phyloP scores from a whole-genome alignment of 2,113 vertebrate species.

The Ascaphus truei region DNA sequence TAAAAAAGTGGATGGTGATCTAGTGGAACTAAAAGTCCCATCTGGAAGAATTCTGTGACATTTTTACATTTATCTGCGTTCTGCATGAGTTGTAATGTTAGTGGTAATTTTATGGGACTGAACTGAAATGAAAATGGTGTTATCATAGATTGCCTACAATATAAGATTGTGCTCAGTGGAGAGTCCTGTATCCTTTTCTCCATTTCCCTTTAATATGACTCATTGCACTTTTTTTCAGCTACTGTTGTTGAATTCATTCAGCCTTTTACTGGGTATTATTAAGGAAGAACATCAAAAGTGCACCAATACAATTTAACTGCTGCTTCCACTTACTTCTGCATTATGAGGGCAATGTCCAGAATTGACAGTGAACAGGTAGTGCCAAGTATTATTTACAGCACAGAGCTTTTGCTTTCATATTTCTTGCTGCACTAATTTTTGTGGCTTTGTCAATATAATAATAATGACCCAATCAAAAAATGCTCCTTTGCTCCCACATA shows the following conservation, averaged over 20 bases:
- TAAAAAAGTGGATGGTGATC: conserved; percentile 94
- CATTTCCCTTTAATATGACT: conserved; percentile 85
- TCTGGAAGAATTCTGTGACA: conserved; percentile 96
- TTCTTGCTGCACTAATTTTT: conserved; percentile 25
- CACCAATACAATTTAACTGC: conserved; percentile 64
- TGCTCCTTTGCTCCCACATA: not conserved
- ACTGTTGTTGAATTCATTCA: conserved; percentile 81
- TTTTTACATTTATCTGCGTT: conserved; percentile 98
- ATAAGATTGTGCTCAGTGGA: conserved; percentile 89
- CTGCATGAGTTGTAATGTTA: conserved; percentile 99
- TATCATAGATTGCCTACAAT: conserved; percentile 93
- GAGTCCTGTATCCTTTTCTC: conserved; percentile 85
- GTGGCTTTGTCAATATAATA: not conserved
- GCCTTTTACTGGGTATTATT: conserved; percentile 79
- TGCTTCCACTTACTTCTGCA: conserved; percentile 48
- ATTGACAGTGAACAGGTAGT: conserved; percentile 34
- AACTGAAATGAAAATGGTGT: conserved; percentile 94
- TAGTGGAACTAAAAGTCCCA: conserved; percentile 94
- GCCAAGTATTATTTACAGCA: conserved; percentile 2
- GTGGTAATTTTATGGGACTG: conserved; percentile 99
- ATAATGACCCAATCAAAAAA: not conserved
- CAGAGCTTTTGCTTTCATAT: conserved; percentile 39
- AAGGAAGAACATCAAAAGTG: conserved; percentile 68
- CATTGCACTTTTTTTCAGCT: conserved; percentile 82
- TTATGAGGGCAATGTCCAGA: conserved; percentile 47